A percentile compares a stretch with the other conserved stretches of the same genome.
Conservation (phyloP, 2,888 invertebrate genomes). For the Mechanitis messenoides region DNA sequence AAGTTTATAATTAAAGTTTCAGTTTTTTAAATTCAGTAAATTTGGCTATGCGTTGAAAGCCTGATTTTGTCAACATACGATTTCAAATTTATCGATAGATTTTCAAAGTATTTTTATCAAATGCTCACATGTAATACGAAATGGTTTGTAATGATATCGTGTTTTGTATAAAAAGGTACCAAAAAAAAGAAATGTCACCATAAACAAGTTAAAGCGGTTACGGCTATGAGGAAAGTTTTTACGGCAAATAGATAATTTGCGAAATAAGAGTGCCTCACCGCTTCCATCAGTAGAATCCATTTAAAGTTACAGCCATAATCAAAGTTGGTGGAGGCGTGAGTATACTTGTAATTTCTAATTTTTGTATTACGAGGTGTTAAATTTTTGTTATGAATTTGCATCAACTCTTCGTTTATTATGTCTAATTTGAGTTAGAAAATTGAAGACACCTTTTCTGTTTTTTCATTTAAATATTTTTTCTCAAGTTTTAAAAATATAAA, state of each 20-base stretch:
- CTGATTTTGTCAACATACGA: too few relatives aligned
- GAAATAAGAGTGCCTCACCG: conserved; percentile 25
- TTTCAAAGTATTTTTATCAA: too few relatives aligned
- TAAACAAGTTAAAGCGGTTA: conserved; percentile 3
- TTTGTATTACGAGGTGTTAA: neutral
- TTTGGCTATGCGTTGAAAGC: too few relatives aligned
- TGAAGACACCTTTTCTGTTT: too few relatives aligned
- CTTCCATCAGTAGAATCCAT: conserved; percentile 24
- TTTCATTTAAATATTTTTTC: too few relatives aligned
- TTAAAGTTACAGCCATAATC: conserved; percentile 20
- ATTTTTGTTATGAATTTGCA: neutral
- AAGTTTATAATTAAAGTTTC: too few relatives aligned
- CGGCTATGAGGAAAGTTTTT: conserved; percentile 21
- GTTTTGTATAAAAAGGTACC: neutral
- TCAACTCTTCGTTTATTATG: neutral
- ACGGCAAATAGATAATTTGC: conserved; percentile 27
- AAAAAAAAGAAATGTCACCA: neutral
- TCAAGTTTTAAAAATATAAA: too few relatives aligned
- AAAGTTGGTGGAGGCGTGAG: conserved; percentile 1
- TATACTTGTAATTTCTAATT: conserved; percentile 3
- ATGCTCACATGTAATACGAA: neutral
- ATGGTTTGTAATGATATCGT: neutral
- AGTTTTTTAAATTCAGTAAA: too few relatives aligned
- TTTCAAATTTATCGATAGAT: too few relatives aligned
- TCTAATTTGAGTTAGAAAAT: too few relatives aligned